Percentiles rank a stretch among this genome's conserved stretches.
Evolutionary conservation across 2,888 invertebrate genomes (phyloP).

Genomic region (Spodoptera picta): DNA sequence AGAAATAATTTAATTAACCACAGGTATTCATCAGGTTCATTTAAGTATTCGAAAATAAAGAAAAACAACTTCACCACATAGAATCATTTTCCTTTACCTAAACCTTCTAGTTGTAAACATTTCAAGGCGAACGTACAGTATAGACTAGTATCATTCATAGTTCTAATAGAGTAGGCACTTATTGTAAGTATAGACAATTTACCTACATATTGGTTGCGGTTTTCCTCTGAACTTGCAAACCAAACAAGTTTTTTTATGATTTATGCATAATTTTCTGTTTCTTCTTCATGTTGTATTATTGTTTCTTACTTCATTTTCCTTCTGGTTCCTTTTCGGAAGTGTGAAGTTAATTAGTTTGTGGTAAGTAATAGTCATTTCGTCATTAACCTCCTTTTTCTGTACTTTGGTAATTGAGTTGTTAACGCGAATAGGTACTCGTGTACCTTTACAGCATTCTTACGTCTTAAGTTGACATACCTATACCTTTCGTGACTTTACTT

Average conservation of each 20-base stretch:
- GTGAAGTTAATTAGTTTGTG: conserved; percentile 22
- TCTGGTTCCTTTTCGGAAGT: conserved; percentile 21
- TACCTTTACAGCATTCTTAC: too few relatives aligned
- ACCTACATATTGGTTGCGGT: conserved; percentile 16
- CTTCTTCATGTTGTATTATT: conserved; percentile 2
- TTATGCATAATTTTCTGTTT: conserved; percentile 3
- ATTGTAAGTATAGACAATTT: conserved; percentile 26
- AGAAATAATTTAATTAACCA: too few relatives aligned
- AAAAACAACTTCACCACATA: too few relatives aligned
- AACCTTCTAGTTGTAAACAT: too few relatives aligned
- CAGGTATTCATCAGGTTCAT: too few relatives aligned
- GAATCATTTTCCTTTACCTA: too few relatives aligned
- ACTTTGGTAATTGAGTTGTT: conserved; percentile 26
- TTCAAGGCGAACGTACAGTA: too few relatives aligned
- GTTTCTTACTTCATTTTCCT: conserved; percentile 21
- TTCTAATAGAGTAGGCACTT: conserved; percentile 8
- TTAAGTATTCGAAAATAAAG: too few relatives aligned
- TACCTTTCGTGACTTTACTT: too few relatives aligned
- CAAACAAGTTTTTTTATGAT: conserved; percentile 28
- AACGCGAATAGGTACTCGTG: conserved; percentile 11
- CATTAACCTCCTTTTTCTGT: conserved; percentile 31
- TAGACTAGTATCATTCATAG: conserved; percentile 24
- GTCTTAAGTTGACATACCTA: too few relatives aligned
- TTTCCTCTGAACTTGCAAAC: conserved; percentile 37
- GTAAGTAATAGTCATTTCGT: conserved; percentile 10